Conservation (phyloP, 2,797 vertebrate genomes). For the Catharus ustulatus region DNA sequence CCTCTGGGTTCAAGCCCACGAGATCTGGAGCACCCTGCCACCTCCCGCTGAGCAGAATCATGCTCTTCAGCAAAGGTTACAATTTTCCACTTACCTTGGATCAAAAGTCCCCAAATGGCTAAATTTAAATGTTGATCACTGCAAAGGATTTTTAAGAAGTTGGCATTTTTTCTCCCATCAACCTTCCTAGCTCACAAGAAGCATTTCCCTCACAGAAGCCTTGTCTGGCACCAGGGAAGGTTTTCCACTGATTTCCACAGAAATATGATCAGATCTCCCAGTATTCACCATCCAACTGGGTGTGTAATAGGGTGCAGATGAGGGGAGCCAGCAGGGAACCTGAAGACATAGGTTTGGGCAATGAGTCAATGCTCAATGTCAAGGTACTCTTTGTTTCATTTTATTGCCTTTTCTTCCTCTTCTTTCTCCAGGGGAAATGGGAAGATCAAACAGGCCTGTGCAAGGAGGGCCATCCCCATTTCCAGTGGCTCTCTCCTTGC, state of each 20-base stretch:
- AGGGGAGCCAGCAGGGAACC: background rate
- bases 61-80: background rate
- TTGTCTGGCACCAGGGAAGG: background rate
- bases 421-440: background rate
- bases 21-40: background rate
- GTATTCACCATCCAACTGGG: background rate
- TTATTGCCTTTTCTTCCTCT: background rate
- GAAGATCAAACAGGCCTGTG: fast-evolving
- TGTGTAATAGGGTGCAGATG: background rate
- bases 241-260: background rate
- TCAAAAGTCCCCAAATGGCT: background rate
- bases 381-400: background rate
- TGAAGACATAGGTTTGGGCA: background rate
- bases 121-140: background rate
- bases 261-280: background rate
- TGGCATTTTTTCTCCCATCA: fast-evolving
- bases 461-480: background rate
- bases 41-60: background rate
- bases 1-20: background rate
- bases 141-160: background rate
- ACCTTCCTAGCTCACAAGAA: background rate
- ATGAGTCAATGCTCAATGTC: background rate
- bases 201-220: background rate
- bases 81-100: slow-evolving; percentile 6
- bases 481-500: background rate